Evolutionary conservation across 2,113 vertebrate genomes (phyloP).

Genomic region (Mugil cephalus): DNA sequence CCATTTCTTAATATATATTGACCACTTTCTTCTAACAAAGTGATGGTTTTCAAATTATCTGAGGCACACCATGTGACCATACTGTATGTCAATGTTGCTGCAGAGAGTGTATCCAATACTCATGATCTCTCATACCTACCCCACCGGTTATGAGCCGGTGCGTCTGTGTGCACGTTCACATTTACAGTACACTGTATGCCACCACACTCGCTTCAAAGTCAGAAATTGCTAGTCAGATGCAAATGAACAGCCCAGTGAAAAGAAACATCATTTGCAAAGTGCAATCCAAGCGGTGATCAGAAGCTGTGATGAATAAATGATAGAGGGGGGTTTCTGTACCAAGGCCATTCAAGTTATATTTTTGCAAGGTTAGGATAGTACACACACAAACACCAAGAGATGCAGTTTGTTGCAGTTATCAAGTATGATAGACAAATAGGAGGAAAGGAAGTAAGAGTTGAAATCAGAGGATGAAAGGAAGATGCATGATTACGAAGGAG

Average conservation of each 20-base stretch:
- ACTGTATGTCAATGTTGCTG: constrained; percentile 28
- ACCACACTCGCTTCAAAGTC: constrained; percentile 21
- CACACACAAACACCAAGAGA: too few relatives aligned
- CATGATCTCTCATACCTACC: constrained; percentile 26
- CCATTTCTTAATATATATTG: neutral
- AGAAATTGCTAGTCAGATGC: neutral
- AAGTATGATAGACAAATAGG: constrained; percentile 9
- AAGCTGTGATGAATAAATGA: constrained; percentile 31
- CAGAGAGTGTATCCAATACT: constrained; percentile 39
- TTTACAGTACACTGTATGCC: neutral
- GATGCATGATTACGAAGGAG: constrained; percentile 16
- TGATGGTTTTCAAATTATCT: too few relatives aligned
- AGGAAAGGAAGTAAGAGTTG: constrained; percentile 1
- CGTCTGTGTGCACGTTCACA: neutral
- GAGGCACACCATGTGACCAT: neutral
- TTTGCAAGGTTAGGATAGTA: neutral
- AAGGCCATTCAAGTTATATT: neutral
- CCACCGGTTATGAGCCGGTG: neutral
- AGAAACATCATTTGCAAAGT: constrained; percentile 19
- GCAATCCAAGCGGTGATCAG: constrained; percentile 7
- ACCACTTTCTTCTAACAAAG: too few relatives aligned
- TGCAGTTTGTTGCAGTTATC: too few relatives aligned
- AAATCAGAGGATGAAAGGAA: constrained; percentile 17
- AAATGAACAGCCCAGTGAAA: constrained; percentile 15
- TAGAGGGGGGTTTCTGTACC: neutral